Base-by-base conservation (phyloP, 2,888 invertebrate genomes). In the Patella caerulea region DNA sequence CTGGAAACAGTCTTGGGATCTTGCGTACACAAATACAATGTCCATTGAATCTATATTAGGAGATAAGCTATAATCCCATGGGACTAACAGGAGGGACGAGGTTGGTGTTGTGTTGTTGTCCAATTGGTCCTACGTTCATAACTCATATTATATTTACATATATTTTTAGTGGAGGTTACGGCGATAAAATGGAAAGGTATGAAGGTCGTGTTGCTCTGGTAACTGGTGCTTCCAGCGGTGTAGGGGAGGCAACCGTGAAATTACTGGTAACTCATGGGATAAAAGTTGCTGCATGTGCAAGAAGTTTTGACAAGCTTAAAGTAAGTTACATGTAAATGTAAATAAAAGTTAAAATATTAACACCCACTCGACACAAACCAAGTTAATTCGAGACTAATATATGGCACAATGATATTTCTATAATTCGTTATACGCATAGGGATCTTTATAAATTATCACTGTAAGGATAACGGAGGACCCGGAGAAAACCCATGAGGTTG, bases 211-310 rank as follows among this genome's bases (percentile, higher is more conserved):
- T 88, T 19, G 89, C 84, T 72, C 74, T 86, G 72, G 85, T 86
- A 59, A 86, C 86, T 1, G 86, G 86, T 29, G 86, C 84, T 11
- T 86, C 86, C 19, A 79, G 80, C 70, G 86, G 86, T 11, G 83
- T 85, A 15, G 86, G 86, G 14, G 81, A 78, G 59, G 80, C 83
- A 11, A 79, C 83, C 12, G 83, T 78, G 34, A 71, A 77, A 70
- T 74, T 71, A 15, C 76, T 86, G 19, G 83, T 82, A 2, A 72
- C 79, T 19, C 77, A 77, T 75, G 94, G 94, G 0, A 79, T 94
- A 65, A 91, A 91, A 71, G 94, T 94, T 0, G 92, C 93, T 2
- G 94, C 93, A 0, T 87, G 94, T 81, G 93, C 93, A 0, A 91
- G 94, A 74, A 91, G 93, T 52, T 85, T 91, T 4, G 92, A 93